Evolutionary conservation across 2,113 vertebrate genomes (phyloP).

Genomic region (Forbesichthys agassizii): DNA sequence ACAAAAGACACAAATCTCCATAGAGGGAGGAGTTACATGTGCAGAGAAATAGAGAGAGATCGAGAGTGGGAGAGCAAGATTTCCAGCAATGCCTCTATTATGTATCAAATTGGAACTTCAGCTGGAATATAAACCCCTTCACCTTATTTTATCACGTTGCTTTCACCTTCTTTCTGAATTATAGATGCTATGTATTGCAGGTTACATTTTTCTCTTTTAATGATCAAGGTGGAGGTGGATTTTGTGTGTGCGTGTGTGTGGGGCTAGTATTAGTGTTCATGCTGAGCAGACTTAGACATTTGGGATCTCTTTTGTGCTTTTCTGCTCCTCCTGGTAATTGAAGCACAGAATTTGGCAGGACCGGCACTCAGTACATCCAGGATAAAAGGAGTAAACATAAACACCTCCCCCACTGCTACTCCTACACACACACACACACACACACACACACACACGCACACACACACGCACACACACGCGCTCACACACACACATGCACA

Average conservation of each 20-base stretch:
- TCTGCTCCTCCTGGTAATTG: constrained; percentile 68
- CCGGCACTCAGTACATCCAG: constrained; percentile 48
- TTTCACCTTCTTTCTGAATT: constrained; percentile 14
- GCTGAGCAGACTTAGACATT: constrained; percentile 57
- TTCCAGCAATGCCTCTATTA: constrained; percentile 68
- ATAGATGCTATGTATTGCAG: neutral
- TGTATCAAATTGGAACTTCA: constrained; percentile 72
- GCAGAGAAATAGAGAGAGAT: constrained; percentile 33
- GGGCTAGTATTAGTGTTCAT: too few species aligned
- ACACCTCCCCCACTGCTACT: constrained; percentile 49
- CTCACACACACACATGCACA: neutral
- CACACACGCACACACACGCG: neutral
- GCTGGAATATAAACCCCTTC: constrained; percentile 33
- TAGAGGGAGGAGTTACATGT: constrained; percentile 57
- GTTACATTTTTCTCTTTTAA: constrained; percentile 22
- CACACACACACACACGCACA: neutral
- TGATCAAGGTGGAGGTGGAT: constrained; percentile 19
- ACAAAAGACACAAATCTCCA: constrained; percentile 59
- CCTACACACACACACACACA: constrained; percentile 42
- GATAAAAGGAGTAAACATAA: constrained; percentile 63
- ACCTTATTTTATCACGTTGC: constrained; percentile 29
- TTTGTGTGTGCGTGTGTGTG: too few species aligned
- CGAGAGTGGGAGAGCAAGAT: constrained; percentile 22
- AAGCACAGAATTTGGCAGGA: constrained; percentile 59
- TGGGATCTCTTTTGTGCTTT: constrained; percentile 66